These are phyloP conservation scores for Rutpela maculata DNA, from an alignment of 2,888 invertebrate genomes.

Conservation along the genomic window DNA sequence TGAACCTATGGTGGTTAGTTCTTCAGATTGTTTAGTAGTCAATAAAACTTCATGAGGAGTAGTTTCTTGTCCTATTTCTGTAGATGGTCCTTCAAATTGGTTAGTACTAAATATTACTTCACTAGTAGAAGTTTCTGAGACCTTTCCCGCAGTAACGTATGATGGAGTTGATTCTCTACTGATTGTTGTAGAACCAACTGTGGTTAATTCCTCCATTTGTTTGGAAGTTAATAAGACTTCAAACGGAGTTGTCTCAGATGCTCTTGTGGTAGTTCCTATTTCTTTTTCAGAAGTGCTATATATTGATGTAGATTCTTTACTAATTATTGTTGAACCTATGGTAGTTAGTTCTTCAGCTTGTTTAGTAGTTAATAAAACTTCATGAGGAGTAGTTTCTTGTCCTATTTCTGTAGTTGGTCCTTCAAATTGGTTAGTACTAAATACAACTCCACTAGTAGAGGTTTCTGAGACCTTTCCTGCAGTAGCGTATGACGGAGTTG, in stretches of 20 bases:
- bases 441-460: no score
- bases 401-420: no score
- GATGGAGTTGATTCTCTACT: background rate
- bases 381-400: no score
- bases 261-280: background rate
- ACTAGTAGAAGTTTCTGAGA: no score
- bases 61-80: background rate
- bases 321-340: conserved; percentile 18
- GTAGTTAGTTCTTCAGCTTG: conserved; percentile 33
- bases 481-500: background rate
- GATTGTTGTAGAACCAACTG: conserved; percentile 5
- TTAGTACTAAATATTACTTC: no score
- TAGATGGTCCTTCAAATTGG: background rate
- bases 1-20: conserved; percentile 22
- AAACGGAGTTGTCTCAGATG: background rate
- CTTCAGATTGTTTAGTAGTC: conserved; percentile 15
- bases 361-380: conserved; percentile 10
- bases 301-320: no score
- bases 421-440: no score
- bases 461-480: no score
- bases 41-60: conserved; percentile 4
- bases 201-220: conserved; percentile 6
- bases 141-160: background rate
- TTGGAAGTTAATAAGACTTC: conserved; percentile 2
- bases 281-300: background rate